phyloP scores from a whole-genome alignment of 2,888 invertebrate genomes.

The Oithona nana region DNA sequence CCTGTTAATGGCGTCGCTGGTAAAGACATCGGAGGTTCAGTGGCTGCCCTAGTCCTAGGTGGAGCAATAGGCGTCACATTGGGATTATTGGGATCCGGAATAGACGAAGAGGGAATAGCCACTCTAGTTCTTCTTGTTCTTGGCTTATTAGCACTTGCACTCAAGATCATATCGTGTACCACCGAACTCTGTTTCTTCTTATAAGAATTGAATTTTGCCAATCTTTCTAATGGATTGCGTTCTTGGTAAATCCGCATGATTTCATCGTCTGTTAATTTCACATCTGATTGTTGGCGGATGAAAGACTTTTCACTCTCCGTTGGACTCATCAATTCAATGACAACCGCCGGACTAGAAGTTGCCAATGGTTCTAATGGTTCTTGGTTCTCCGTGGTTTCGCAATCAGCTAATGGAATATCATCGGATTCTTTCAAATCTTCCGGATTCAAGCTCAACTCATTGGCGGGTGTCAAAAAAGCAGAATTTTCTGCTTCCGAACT shows the following conservation, averaged over 20 bases:
- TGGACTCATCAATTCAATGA: not conserved
- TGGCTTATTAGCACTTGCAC: slow-evolving; percentile 44
- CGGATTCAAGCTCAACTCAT: not conserved
- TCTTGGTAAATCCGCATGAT: slow-evolving; percentile 9
- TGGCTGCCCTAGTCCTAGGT: not conserved
- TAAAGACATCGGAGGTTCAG: not conserved
- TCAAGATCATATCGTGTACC: slow-evolving; percentile 58
- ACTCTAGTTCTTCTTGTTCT: slow-evolving; percentile 28
- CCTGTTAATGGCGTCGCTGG: not conserved
- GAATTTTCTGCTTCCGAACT: not conserved
- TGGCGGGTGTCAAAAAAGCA: not conserved
- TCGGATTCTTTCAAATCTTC: not conserved
- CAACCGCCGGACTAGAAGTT: not conserved
- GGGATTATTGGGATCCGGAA: not conserved
- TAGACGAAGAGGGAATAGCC: slow-evolving; percentile 5
- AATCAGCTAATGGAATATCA: not conserved
- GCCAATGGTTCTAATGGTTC: not conserved
- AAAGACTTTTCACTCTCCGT: not conserved
- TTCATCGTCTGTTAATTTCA: slow-evolving; percentile 3
- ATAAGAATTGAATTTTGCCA: slow-evolving; percentile 4
- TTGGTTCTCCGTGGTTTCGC: not conserved
- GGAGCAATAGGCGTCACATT: not conserved
- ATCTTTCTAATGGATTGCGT: not conserved
- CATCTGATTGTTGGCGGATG: not conserved
- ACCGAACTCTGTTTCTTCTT: slow-evolving; percentile 53